phyloP scores from a whole-genome alignment of 1,140 invertebrate species.

The Nasonia longicornis region DNA sequence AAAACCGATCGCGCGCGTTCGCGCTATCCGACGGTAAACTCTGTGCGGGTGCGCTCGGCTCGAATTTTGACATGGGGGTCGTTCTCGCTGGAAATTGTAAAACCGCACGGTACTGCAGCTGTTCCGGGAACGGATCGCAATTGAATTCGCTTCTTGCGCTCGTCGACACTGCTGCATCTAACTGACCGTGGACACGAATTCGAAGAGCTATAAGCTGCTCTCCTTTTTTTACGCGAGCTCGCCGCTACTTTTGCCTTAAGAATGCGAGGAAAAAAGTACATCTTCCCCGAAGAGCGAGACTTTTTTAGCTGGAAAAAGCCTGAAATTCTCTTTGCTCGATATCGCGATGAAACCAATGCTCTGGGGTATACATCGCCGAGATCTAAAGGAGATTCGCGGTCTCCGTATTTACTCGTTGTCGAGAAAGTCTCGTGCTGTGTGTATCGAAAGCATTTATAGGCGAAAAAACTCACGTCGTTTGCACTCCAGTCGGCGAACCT shows the following conservation, averaged over 20 bases:
- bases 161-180: not conserved
- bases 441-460: not conserved
- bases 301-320: constrained; percentile 18
- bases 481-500: constrained; percentile 93
- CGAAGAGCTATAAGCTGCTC: constrained; percentile 4
- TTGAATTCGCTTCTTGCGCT: constrained; percentile 30
- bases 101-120: constrained; percentile 16
- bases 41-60: not conserved
- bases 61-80: constrained; percentile 18
- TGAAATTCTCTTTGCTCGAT: not conserved
- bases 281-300: not conserved
- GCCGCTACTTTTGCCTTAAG: constrained; percentile 12
- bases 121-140: constrained; percentile 38
- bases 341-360: not conserved
- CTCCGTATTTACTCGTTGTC: not conserved
- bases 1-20: not conserved
- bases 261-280: constrained; percentile 20
- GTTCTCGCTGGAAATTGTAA: constrained; percentile 38
- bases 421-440: not conserved
- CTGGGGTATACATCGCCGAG: not conserved
- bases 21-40: not conserved
- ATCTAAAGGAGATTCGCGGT: not conserved
- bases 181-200: constrained; percentile 29
- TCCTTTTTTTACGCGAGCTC: constrained; percentile 13
- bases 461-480: constrained; percentile 82